Conservation (phyloP, 2,888 invertebrate species). For the Merodon equestris region DNA sequence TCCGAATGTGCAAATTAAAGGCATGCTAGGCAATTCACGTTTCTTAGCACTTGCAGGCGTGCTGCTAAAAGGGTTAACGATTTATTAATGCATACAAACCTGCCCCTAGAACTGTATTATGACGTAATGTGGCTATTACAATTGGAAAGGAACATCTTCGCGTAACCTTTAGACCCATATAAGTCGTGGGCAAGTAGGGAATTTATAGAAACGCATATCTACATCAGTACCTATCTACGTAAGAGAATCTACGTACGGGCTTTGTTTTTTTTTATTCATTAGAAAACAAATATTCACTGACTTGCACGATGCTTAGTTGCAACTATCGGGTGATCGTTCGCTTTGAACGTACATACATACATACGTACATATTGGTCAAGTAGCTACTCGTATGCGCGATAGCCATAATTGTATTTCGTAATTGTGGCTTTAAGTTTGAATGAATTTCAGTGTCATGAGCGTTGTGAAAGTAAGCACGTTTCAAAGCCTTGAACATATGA, state of each 20-base stretch:
- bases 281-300: no score
- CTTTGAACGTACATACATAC: background rate
- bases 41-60: background rate
- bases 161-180: constrained; percentile 9
- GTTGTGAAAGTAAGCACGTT: constrained; percentile 29
- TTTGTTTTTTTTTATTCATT: no score
- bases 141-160: constrained; percentile 4
- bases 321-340: constrained; percentile 37
- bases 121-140: constrained; percentile 17
- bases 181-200: no score
- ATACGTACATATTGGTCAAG: background rate
- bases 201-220: no score
- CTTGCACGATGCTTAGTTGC: no score
- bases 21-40: constrained; percentile 16
- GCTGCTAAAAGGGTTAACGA: no score
- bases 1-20: constrained; percentile 10
- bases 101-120: constrained; percentile 22
- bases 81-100: background rate
- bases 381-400: background rate
- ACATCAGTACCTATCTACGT: no score
- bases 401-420: background rate
- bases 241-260: no score
- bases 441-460: constrained; percentile 34
- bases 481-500: background rate
- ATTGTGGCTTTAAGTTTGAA: constrained; percentile 6